Base-by-base conservation (phyloP, 2,888 invertebrate species). In the Labia minor region DNA sequence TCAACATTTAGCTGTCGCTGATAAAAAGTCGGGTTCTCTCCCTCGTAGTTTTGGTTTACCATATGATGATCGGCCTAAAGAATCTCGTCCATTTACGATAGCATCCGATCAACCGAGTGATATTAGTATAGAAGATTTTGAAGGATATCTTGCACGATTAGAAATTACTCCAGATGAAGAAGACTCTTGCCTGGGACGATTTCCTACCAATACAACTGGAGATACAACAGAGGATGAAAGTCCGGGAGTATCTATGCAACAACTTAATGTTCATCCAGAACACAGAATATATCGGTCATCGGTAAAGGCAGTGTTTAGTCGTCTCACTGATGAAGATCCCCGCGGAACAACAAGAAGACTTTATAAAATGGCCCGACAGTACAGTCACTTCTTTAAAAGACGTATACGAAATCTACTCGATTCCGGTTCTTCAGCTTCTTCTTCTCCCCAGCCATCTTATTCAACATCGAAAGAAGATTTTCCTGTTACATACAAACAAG, bases 41-140 rank as follows among this genome's bases (percentile, higher is more conserved):
- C 90, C 90, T 0, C 81, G 90, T 72, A 89, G 89, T 73, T 90
- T 90, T 72, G 89, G 89, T 77, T 81, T 86, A 21, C 79, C 81
- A 62, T 81, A 84, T 1, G 82, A 81, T 72, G 81, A 80, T 66
- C 81, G 71, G 81, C 82, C 49, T 81, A 81, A 21, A 77, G 73
- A 64, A 78, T 77, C 21, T 16, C 79, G 87, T 71, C 87, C 87
- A 0, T 86, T 84, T 67, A 87, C 87, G 18, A 87, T 87, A 68
- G 87, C 87, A 0, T 87, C 87, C 1, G 87, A 87, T 75, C 85
- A 86, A 73, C 79, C 81, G 0, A 84, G 84, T 62, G 86, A 87
- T 73, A 83, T 86, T 61, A 85, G 84, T 71, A 80, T 85, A 63
- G 86, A 86, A 69, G 86, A 86, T 70, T 84, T 86, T 73, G 85